These are phyloP conservation scores for Rhamphomyia laevipes DNA, from an alignment of 2,888 invertebrate species.

Conservation along the genomic window DNA sequence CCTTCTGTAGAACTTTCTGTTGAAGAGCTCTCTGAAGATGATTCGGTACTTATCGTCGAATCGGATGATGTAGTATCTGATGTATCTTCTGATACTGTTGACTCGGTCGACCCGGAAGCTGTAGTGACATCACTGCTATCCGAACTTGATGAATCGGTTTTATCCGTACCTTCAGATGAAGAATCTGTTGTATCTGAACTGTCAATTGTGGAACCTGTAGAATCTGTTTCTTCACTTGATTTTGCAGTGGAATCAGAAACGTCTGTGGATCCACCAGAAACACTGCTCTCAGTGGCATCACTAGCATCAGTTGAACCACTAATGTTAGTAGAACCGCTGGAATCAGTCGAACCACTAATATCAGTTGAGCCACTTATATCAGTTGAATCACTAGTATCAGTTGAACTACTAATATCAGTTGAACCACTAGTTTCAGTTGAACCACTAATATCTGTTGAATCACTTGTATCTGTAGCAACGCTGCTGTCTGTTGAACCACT, in stretches of 20 bases:
- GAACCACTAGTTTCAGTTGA: constrained; percentile 7
- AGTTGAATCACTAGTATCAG: constrained; percentile 12
- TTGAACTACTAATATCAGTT: constrained; percentile 2
- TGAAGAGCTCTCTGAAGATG: constrained; percentile 1
- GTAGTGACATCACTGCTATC: not conserved
- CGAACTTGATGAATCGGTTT: constrained; percentile 9
- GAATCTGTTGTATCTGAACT: constrained; percentile 13
- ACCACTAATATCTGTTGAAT: constrained; percentile 18
- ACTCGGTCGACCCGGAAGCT: not conserved
- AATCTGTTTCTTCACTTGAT: not conserved
- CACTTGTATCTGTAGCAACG: constrained; percentile 6
- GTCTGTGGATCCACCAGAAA: not conserved
- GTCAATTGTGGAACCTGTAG: constrained; percentile 1
- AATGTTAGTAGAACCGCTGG: constrained; percentile 7
- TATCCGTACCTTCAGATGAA: not conserved
- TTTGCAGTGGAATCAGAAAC: not conserved
- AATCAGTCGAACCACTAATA: constrained; percentile 14
- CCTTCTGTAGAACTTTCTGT: constrained; percentile 5
- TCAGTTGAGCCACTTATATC: constrained; percentile 19
- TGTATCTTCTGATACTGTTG: not conserved
- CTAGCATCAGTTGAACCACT: constrained; percentile 9
- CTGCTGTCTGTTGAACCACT: constrained; percentile 9
- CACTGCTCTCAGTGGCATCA: not conserved
- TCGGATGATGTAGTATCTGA: not conserved
- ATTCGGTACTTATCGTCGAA: not conserved